Base-by-base conservation (phyloP, 2,113 vertebrate genomes). In the Neotragus pygmaeus region DNA sequence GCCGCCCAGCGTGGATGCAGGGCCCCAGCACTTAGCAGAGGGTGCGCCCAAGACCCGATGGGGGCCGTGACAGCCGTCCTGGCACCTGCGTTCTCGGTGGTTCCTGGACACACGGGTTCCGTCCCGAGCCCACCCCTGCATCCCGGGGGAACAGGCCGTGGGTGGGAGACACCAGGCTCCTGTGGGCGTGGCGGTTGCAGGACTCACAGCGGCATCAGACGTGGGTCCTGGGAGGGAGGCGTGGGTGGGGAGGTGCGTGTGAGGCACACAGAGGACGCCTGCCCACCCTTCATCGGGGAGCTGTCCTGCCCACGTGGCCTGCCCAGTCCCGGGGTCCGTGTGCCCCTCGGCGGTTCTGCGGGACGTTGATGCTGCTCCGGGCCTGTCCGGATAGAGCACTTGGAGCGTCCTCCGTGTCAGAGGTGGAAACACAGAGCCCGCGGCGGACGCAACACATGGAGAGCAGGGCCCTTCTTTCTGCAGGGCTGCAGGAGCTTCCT, bases 381-480 rank as follows among this genome's bases (percentile, higher is more conserved):
- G 80, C 49, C 51, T 39, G 47, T 49, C 11, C 14, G 3, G 15
- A 11, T 7, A 3, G 2, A 16, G 11, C 7, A 0, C 62, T 4
- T 5, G 2, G 33, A 14, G 2, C 11, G 0, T 5, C 47, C 39
- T 58, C 36, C 15, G 13, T 15, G 0, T 6, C 1, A 17, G 51
- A 53, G 36, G 11, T 12, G 4, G 64, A n/a, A 5, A 30, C 6
- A 2, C 57, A 13, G n/a, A 47, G 73, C 73, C 23, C 1, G 4
- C 2, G 23, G 13, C 3, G 23, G 5, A 2, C 1, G 0, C 1
- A 6, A 13, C 4, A 3, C 10, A 3, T 0, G 2, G 19, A 36
- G 57, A 11, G 55, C 11, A 13, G 14, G 25, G 47, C 47, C 47
- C 15, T n/a, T 21, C 27, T 58, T 11, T 13, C 10, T 4, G 1